Evolutionary conservation across 2,113 vertebrate species (phyloP).

Genomic region (Heterotilapia buettikoferi): DNA sequence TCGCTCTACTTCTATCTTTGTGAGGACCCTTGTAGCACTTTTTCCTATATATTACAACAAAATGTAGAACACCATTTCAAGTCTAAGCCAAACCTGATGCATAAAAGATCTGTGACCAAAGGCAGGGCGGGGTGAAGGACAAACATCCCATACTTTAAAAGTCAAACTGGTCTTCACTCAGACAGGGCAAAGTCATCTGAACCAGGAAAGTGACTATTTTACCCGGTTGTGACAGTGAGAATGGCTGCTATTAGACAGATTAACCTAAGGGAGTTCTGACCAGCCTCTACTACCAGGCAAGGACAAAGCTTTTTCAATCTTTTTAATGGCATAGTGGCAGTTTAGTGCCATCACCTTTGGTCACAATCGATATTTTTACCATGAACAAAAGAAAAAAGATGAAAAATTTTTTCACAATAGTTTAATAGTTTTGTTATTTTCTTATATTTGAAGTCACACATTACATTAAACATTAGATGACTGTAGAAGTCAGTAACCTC

Average conservation of each 20-base stretch:
- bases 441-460: neutral
- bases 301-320: neutral
- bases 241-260: constrained; percentile 33
- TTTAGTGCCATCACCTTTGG: neutral
- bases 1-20: neutral
- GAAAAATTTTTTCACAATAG: neutral
- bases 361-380: neutral
- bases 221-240: constrained; percentile 17
- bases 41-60: neutral
- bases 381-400: neutral
- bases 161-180: neutral
- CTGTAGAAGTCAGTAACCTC: neutral
- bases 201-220: neutral
- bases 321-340: neutral
- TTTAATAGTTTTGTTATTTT: neutral
- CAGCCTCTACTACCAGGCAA: neutral
- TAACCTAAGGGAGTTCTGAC: constrained; percentile 16
- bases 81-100: neutral
- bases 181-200: constrained; percentile 28
- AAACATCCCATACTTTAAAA: neutral
- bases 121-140: neutral
- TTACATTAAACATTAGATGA: neutral
- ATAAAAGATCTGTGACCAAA: neutral
- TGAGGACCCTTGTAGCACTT: neutral
- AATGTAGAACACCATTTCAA: neutral